Evolutionary conservation across 2,113 vertebrate genomes (phyloP).

Genomic region (Chrysemys picta): DNA sequence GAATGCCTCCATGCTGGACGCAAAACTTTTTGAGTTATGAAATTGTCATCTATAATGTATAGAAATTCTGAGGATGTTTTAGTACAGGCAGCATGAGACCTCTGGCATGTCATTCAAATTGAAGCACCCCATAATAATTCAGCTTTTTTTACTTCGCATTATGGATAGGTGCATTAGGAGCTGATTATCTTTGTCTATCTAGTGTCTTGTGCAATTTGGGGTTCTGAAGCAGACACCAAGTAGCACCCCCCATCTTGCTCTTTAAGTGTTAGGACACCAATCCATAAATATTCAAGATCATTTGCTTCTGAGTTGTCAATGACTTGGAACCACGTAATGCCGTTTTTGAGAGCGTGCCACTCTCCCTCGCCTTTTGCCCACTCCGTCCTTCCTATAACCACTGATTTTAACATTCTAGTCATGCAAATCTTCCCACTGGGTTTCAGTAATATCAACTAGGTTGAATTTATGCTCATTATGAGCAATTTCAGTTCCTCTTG

Average conservation of each 20-base stretch:
- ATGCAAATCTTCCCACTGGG: neutral
- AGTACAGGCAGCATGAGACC: neutral
- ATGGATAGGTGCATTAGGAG: neutral
- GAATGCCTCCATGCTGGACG: neutral
- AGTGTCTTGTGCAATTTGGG: too few species aligned
- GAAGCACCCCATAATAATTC: fast-evolving
- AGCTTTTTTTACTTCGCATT: fast-evolving
- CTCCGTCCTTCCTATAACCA: neutral
- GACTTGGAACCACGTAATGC: fast-evolving
- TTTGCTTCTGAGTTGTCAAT: neutral
- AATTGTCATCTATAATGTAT: constrained; percentile 17
- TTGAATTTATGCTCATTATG: neutral
- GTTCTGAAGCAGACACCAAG: neutral
- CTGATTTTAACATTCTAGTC: constrained; percentile 30
- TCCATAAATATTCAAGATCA: neutral
- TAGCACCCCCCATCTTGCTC: fast-evolving
- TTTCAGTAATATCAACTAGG: neutral
- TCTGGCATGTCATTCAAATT: fast-evolving
- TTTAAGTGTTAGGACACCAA: neutral
- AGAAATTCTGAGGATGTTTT: neutral
- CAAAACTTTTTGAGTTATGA: neutral
- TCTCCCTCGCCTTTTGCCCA: constrained; percentile 31
- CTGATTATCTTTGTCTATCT: too few species aligned
- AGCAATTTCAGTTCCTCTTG: neutral
- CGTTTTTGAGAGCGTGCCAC: neutral